Evolutionary conservation across 64 coral and sea anemone genomes (phyloP).

Genomic region (Acropora yongei): DNA sequence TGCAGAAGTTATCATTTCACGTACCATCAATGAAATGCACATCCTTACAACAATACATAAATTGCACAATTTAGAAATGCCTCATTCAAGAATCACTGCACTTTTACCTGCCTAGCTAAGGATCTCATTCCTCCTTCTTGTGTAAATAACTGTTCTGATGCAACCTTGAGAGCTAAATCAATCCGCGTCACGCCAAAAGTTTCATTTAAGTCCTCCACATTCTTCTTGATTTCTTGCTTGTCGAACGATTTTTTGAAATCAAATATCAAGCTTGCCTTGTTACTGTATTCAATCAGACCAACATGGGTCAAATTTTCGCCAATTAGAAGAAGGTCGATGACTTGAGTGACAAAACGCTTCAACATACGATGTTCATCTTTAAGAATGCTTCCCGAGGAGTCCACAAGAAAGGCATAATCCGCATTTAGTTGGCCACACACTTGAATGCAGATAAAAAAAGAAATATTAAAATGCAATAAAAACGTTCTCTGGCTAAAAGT

Average conservation of each 20-base stretch:
- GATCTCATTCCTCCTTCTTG: conserved; percentile 59
- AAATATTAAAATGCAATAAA: not conserved
- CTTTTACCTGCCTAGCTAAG: conserved; percentile 72
- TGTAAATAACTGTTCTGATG: conserved; percentile 64
- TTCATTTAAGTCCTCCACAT: conserved; percentile 51
- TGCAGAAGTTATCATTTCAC: too few species aligned
- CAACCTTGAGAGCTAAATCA: conserved; percentile 76
- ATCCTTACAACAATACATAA: too few species aligned
- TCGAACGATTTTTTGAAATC: conserved; percentile 61
- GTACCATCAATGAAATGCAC: too few species aligned
- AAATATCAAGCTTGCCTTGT: conserved; percentile 28
- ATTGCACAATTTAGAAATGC: too few species aligned
- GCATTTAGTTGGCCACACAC: conserved; percentile 91
- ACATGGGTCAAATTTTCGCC: conserved; percentile 61
- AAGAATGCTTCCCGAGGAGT: conserved; percentile 82
- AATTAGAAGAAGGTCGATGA: conserved; percentile 79
- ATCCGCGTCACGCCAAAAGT: conserved; percentile 78
- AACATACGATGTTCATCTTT: not conserved
- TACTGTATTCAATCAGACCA: conserved; percentile 82
- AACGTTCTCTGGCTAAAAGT: too few species aligned
- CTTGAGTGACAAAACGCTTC: conserved; percentile 70
- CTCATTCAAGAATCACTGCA: too few species aligned
- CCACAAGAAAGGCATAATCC: conserved; percentile 87
- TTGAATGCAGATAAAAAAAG: conserved; percentile 12
- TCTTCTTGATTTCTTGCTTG: conserved; percentile 44